Conservation (phyloP, 2,888 invertebrate genomes). For the Perizoma flavofasciatum region DNA sequence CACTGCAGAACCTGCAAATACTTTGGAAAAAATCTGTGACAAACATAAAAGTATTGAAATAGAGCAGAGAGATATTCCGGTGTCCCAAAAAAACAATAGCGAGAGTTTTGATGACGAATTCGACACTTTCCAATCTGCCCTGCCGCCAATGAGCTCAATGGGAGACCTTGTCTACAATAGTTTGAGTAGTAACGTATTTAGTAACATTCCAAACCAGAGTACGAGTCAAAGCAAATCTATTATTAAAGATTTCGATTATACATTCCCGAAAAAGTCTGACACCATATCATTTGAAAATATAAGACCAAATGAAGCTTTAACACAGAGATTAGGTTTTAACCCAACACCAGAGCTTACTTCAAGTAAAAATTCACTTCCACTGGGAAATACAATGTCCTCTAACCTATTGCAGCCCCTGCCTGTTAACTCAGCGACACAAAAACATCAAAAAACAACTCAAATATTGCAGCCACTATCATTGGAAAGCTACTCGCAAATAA, state of each 20-base stretch:
- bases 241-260: constrained; percentile 43
- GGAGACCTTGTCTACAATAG: constrained; percentile 37
- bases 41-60: constrained; percentile 28
- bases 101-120: constrained; percentile 68
- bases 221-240: constrained; percentile 32
- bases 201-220: constrained; percentile 41
- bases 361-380: constrained; percentile 39
- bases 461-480: constrained; percentile 77
- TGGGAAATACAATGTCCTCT: constrained; percentile 34
- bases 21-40: constrained; percentile 25
- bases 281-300: constrained; percentile 53
- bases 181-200: constrained; percentile 36
- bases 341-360: constrained; percentile 39
- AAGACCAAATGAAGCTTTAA: constrained; percentile 49
- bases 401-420: constrained; percentile 62
- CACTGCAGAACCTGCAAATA: constrained; percentile 18
- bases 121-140: constrained; percentile 75
- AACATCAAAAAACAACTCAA: constrained; percentile 65
- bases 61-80: constrained; percentile 19
- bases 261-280: constrained; percentile 56
- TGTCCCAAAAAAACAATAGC: constrained; percentile 25
- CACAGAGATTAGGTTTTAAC: constrained; percentile 42
- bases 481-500: constrained; percentile 82
- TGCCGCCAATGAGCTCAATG: constrained; percentile 48
- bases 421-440: constrained; percentile 46